phyloP scores from a whole-genome alignment of 2,888 invertebrate genomes.

The Aleiodes alternator region DNA sequence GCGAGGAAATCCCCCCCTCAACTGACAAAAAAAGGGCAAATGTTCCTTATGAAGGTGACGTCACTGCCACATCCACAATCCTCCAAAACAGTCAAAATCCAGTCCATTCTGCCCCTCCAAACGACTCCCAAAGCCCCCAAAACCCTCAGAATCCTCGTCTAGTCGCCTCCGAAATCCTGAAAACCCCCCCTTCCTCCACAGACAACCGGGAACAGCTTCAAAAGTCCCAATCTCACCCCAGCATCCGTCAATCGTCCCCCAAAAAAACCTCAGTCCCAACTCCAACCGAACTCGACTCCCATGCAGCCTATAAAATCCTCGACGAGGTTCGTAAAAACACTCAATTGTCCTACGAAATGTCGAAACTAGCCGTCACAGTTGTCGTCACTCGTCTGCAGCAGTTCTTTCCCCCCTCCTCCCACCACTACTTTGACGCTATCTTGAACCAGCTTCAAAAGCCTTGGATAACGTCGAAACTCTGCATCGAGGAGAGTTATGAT shows the following conservation, averaged over 20 bases:
- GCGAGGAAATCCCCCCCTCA: conserved; percentile 43
- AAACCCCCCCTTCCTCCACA: conserved; percentile 33
- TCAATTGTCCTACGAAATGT: conserved; percentile 90
- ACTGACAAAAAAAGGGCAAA: conserved; percentile 56
- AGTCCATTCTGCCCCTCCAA: conserved; percentile 50
- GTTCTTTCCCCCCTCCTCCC: conserved; percentile 79
- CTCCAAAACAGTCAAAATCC: not conserved
- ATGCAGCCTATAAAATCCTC: conserved; percentile 84
- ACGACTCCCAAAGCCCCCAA: conserved; percentile 51
- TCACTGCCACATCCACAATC: not conserved
- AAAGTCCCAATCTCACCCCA: conserved; percentile 64
- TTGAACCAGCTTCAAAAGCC: conserved; percentile 79
- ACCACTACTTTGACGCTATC: conserved; percentile 79
- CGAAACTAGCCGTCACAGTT: conserved; percentile 88
- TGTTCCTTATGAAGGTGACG: conserved; percentile 48
- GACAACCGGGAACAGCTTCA: conserved; percentile 54
- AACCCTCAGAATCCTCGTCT: conserved; percentile 63
- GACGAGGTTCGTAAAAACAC: conserved; percentile 89
- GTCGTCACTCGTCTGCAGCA: conserved; percentile 80
- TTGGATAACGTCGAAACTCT: conserved; percentile 80
- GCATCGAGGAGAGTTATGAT: conserved; percentile 89
- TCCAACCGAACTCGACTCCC: conserved; percentile 69
- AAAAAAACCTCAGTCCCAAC: not conserved
- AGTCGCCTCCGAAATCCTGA: conserved; percentile 62
- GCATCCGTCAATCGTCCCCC: not conserved